Conservation (phyloP, 2,888 invertebrate species). For the Agrenia bidenticulata region DNA sequence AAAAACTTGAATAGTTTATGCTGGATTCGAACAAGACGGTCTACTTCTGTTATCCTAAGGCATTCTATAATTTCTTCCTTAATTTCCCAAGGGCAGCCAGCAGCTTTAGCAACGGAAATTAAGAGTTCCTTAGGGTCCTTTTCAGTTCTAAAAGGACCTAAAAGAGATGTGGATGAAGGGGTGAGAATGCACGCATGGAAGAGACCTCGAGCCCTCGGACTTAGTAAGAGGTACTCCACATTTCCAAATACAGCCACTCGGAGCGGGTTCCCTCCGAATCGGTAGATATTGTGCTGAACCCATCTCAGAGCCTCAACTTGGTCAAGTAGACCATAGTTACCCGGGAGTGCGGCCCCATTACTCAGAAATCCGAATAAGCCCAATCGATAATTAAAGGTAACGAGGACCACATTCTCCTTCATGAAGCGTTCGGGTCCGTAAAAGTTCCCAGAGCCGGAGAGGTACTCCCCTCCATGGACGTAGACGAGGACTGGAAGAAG, state of each 20-base stretch:
- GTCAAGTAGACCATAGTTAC: constrained; percentile 49
- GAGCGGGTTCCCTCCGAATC: constrained; percentile 50
- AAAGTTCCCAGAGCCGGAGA: constrained; percentile 37
- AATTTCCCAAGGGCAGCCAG: constrained; percentile 16
- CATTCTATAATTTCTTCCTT: not conserved
- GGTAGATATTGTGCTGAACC: constrained; percentile 47
- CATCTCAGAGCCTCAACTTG: constrained; percentile 48
- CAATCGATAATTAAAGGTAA: constrained; percentile 47
- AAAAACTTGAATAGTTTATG: constrained; percentile 37
- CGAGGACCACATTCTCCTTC: constrained; percentile 44
- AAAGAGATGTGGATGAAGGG: constrained; percentile 34
- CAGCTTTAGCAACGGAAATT: constrained; percentile 20
- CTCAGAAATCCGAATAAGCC: constrained; percentile 46
- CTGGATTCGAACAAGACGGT: constrained; percentile 26
- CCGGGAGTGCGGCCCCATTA: constrained; percentile 32
- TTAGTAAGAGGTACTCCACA: constrained; percentile 43
- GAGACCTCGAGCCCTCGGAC: constrained; percentile 30
- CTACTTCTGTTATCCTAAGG: not conserved
- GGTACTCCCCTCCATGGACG: constrained; percentile 48
- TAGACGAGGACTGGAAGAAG: constrained; percentile 44
- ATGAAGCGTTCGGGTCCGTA: constrained; percentile 38
- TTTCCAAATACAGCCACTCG: constrained; percentile 47
- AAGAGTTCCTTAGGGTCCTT: constrained; percentile 23
- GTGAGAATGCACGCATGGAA: constrained; percentile 44
- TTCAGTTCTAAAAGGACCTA: constrained; percentile 26